phyloP scores from a whole-genome alignment of 2,797 vertebrate genomes.

The Hafferia zeledoni region DNA sequence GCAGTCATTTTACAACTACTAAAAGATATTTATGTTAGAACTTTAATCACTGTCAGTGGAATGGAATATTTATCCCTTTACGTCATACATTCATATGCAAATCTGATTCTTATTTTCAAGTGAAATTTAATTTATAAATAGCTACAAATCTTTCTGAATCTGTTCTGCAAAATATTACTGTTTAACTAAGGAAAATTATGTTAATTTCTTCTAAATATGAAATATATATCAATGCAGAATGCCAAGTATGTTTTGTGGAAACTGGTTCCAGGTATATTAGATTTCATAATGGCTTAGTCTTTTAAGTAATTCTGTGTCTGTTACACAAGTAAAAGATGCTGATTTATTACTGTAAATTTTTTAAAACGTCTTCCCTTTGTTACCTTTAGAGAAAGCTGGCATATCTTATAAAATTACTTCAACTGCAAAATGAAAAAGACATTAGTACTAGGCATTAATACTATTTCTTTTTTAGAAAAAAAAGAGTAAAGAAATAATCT shows the following conservation, averaged over 20 bases:
- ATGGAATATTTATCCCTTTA: not conserved
- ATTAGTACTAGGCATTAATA: not conserved
- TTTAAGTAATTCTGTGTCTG: not conserved
- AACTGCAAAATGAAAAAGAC: not conserved
- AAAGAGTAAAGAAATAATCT: not conserved
- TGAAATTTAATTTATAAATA: not conserved
- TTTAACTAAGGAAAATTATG: not conserved
- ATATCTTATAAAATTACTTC: not conserved
- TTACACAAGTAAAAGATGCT: not conserved
- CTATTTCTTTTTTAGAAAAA: not conserved
- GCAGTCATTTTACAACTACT: not conserved
- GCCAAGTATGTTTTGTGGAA: not conserved
- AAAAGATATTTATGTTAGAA: not conserved
- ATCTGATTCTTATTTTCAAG: not conserved
- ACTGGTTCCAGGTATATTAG: not conserved
- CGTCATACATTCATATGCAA: not conserved
- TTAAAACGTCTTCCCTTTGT: not conserved
- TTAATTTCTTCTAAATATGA: not conserved
- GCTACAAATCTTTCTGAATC: not conserved
- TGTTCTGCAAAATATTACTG: not conserved
- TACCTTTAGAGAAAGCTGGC: not conserved
- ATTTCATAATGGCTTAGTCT: not conserved
- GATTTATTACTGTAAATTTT: not conserved
- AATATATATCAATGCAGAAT: not conserved
- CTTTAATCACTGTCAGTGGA: not conserved